These are phyloP conservation scores for Drosophila nannoptera DNA, from an alignment of 1,140 invertebrate species.

Conservation along the genomic window DNA sequence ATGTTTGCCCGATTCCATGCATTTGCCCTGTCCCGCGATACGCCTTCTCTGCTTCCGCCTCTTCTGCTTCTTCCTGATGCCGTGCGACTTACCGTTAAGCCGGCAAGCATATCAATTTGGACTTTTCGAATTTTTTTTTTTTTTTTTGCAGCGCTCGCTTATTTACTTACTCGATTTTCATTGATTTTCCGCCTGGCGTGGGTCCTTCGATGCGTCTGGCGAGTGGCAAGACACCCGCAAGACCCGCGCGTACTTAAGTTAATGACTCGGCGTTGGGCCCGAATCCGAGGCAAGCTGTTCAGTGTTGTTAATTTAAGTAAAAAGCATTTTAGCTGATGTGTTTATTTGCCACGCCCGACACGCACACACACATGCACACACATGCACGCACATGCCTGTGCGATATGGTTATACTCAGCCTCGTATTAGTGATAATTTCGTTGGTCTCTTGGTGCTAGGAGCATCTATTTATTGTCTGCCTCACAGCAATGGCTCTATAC, in stretches of 20 bases:
- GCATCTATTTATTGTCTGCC: constrained; percentile 64
- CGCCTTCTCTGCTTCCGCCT: not conserved
- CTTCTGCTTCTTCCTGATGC: not conserved
- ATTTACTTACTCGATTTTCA: constrained; percentile 37
- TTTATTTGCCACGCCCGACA: constrained; percentile 72
- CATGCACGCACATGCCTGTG: constrained; percentile 4
- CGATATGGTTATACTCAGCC: constrained; percentile 37
- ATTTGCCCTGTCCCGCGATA: no score
- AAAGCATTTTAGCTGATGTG: constrained; percentile 76
- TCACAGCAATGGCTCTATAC: constrained; percentile 60
- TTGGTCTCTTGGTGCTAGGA: constrained; percentile 68
- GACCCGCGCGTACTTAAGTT: constrained; percentile 40
- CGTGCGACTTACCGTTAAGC: not conserved
- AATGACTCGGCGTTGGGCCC: constrained; percentile 62
- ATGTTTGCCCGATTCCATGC: no score
- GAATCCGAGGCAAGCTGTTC: constrained; percentile 65
- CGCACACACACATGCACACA: constrained; percentile 16
- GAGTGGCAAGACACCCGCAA: not conserved
- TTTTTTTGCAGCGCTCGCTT: constrained; percentile 6
- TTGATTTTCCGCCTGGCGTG: constrained; percentile 49
- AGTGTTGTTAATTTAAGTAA: constrained; percentile 73
- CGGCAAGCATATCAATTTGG: constrained; percentile 47
- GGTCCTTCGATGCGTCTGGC: no score
- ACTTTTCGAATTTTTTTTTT: not conserved
- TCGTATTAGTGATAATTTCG: constrained; percentile 77